These are phyloP conservation scores for Eupithecia pulchellata DNA, from an alignment of 2,888 invertebrate genomes.

Conservation along the genomic window DNA sequence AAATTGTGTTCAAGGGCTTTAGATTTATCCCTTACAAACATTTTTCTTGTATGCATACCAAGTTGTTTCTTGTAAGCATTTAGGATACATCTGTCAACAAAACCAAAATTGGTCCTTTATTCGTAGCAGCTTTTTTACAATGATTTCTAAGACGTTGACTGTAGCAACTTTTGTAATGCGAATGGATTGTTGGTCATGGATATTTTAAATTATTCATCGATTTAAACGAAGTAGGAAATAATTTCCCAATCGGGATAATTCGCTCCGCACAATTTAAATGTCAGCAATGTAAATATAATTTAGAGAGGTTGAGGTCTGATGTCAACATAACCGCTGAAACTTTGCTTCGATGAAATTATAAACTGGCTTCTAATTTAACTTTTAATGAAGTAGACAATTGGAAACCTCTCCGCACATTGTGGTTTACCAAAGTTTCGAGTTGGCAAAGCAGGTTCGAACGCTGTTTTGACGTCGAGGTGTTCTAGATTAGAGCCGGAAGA, in stretches of 20 bases:
- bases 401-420: slow-evolving; percentile 46
- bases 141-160: background rate
- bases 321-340: slow-evolving; percentile 41
- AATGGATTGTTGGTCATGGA: slow-evolving; percentile 28
- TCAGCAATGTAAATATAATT: slow-evolving; percentile 44
- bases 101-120: background rate
- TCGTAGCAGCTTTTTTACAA: background rate
- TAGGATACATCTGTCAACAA: background rate
- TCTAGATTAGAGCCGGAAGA: slow-evolving; percentile 53
- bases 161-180: background rate
- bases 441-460: slow-evolving; percentile 42
- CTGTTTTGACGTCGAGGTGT: slow-evolving; percentile 45
- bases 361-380: slow-evolving; percentile 49
- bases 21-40: background rate
- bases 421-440: slow-evolving; percentile 47
- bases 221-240: slow-evolving; percentile 20
- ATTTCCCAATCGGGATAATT: slow-evolving; percentile 31
- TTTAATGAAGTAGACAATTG: slow-evolving; percentile 48
- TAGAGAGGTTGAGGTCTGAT: slow-evolving; percentile 37
- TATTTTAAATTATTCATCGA: slow-evolving; percentile 19
- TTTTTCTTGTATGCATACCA: background rate
- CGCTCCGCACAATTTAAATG: slow-evolving; percentile 42
- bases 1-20: background rate
- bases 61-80: background rate
- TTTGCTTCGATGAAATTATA: slow-evolving; percentile 44